Conservation (phyloP, 2,888 invertebrate species). For the Cyaniris semiargus region DNA sequence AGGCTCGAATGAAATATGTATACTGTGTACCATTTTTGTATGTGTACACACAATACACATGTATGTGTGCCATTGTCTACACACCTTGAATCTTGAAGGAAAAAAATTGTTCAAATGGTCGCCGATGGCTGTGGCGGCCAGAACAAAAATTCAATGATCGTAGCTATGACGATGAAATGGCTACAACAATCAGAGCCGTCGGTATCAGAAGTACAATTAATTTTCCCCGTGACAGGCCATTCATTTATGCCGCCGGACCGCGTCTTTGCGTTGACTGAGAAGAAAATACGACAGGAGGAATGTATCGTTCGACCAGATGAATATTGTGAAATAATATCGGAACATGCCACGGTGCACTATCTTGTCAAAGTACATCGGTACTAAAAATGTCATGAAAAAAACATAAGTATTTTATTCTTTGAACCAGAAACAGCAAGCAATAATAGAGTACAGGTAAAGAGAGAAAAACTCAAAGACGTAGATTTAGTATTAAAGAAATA, state of each 20-base stretch:
- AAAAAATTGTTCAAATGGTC: not conserved
- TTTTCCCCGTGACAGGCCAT: not conserved
- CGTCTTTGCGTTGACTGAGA: not conserved
- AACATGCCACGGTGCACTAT: not conserved
- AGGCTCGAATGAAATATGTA: too few relatives aligned
- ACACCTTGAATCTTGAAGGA: not conserved
- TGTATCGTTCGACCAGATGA: not conserved
- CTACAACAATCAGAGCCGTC: not conserved
- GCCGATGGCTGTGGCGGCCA: not conserved
- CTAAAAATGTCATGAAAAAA: not conserved
- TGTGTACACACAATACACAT: too few relatives aligned
- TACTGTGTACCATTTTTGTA: too few relatives aligned
- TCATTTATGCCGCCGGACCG: not conserved
- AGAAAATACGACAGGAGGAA: not conserved
- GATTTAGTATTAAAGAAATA: slow-evolving; percentile 30
- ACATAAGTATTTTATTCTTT: not conserved
- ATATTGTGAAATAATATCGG: not conserved
- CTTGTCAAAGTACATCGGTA: not conserved
- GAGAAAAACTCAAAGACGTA: slow-evolving; percentile 28
- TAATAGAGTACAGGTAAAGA: slow-evolving; percentile 27
- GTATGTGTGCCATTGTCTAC: not conserved
- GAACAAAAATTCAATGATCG: not conserved
- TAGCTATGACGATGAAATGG: not conserved
- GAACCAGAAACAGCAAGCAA: not conserved
- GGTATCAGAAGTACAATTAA: not conserved